A percentile compares a stretch with the other conserved stretches of the same genome.
Conservation (phyloP, 53 echinoderm and acorn worm genomes). For the Holothuria leucospilota region DNA sequence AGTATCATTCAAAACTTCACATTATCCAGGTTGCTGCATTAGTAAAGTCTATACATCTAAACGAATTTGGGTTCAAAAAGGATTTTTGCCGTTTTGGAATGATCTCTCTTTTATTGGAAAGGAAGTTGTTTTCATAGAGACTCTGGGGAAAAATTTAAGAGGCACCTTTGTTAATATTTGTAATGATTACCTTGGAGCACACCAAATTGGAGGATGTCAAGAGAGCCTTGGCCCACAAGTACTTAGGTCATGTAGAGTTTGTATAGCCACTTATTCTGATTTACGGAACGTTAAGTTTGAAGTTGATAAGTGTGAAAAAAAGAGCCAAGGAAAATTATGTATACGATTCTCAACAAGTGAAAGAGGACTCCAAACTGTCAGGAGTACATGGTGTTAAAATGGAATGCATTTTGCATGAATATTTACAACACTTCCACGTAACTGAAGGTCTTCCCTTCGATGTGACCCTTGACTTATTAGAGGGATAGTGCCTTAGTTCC, state of each 20-base stretch:
- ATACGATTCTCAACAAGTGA: background rate
- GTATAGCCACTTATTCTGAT: constrained; percentile 8
- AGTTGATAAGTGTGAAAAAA: constrained; percentile 16
- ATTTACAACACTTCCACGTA: constrained; percentile 27
- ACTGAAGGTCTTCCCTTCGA: constrained; percentile 30
- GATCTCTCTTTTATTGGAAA: constrained; percentile 33
- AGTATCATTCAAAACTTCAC: constrained; percentile 31
- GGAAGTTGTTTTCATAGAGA: constrained; percentile 8
- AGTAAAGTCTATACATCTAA: constrained; percentile 1
- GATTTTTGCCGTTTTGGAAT: background rate
- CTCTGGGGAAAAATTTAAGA: background rate
- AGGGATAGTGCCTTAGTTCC: constrained; percentile 19
- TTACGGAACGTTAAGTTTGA: background rate
- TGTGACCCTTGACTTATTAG: constrained; percentile 4
- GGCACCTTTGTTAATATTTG: background rate
- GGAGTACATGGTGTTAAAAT: constrained; percentile 15
- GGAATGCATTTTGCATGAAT: background rate
- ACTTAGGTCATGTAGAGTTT: constrained; percentile 17
- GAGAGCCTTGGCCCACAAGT: constrained; percentile 23
- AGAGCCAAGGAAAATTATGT: background rate
- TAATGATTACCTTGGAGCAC: no score
- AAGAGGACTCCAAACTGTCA: background rate
- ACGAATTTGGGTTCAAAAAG: constrained; percentile 17
- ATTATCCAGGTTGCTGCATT: no score
- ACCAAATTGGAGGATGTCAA: background rate